Percentiles rank a stretch among this genome's conserved stretches.
Conservation (phyloP, 2,888 invertebrate genomes). For the Drosophila emarginata region DNA sequence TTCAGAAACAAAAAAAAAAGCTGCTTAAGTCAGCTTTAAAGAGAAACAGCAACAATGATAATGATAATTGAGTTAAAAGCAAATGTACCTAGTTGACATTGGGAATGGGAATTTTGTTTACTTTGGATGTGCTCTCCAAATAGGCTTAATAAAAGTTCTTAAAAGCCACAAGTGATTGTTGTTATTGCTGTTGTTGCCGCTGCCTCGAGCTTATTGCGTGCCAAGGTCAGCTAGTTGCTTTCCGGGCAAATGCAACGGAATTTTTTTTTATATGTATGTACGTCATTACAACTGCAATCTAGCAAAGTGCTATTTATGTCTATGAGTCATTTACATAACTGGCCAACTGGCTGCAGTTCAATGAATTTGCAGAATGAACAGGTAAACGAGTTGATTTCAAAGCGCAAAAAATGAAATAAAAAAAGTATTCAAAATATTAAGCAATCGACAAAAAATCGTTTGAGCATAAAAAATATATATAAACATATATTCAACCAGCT, state of each 20-base stretch:
- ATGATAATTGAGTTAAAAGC: slow-evolving; percentile 50
- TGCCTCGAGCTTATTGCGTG: not conserved
- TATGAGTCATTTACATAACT: slow-evolving; percentile 44
- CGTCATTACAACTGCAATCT: slow-evolving; percentile 37
- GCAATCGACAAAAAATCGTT: slow-evolving; percentile 27
- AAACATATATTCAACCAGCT: slow-evolving; percentile 26
- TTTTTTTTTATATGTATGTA: slow-evolving; percentile 7
- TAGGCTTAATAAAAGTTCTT: slow-evolving; percentile 20
- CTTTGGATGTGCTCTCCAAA: slow-evolving; percentile 31
- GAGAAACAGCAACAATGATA: slow-evolving; percentile 24
- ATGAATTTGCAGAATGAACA: slow-evolving; percentile 45
- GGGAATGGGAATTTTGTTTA: slow-evolving; percentile 35
- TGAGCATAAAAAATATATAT: slow-evolving; percentile 32
- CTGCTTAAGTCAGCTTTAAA: slow-evolving; percentile 40
- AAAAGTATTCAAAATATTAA: slow-evolving; percentile 12
- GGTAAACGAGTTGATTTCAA: not conserved
- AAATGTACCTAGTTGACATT: slow-evolving; percentile 60
- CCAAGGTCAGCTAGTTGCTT: slow-evolving; percentile 18
- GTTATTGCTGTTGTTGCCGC: not conserved
- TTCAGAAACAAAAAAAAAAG: slow-evolving; percentile 32
- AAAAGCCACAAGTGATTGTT: slow-evolving; percentile 5
- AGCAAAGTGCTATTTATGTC: not conserved
- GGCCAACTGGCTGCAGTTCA: slow-evolving; percentile 36
- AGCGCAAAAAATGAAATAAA: not conserved
- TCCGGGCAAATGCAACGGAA: slow-evolving; percentile 50